Base-by-base conservation (phyloP, 2,888 invertebrate genomes). In the Dromius quadrimaculatus region DNA sequence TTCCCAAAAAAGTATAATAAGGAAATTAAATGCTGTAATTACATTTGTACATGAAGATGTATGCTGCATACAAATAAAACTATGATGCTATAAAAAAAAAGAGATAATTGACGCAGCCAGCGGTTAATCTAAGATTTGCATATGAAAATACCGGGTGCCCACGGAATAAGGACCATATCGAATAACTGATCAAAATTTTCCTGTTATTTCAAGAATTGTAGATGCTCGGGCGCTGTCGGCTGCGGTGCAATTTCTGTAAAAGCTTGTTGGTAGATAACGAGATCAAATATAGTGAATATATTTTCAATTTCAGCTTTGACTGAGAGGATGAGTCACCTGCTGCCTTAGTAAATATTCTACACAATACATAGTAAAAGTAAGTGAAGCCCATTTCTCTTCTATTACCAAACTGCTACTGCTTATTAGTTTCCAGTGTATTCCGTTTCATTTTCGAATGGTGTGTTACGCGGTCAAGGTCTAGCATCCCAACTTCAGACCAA, bases 401-500 rank as follows among this genome's bases (percentile, higher is more conserved):
- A 22, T 41, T 11, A 15, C 41, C 28, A 28, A 6, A 5, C 28
- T 3, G 9, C 38, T 38, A n/a, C 38, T n/a, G 38, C 3, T 6
- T 4, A 6, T 3, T 38, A 17, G 36, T n/a, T 36, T 34, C 20
- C 17, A 0, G 9, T 59, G 59, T 34, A 19, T 15, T 22, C 34
- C 36, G 59, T 59, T 59, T 36, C 59, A 23, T 59, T 59, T 59
- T 62, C 22, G 23, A 62, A 23, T 62, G 22, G 22, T 62, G 62
- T 62, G 41, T 41, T 62, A 22, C 20, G 41, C 38, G 62, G 62
- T 62, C 62, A 62, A 62, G 62, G 62, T 62, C 23, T 41, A 62
- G 38, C 13, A 22, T n/a, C 38, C 62, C 41, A 62, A 38, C 62
- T 41, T n/a, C n/a, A n/a, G n/a, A n/a, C n/a, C n/a, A n/a, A n/a